Evolutionary conservation across 2,113 vertebrate genomes (phyloP).

Genomic region (Paracanthobrama guichenoti): DNA sequence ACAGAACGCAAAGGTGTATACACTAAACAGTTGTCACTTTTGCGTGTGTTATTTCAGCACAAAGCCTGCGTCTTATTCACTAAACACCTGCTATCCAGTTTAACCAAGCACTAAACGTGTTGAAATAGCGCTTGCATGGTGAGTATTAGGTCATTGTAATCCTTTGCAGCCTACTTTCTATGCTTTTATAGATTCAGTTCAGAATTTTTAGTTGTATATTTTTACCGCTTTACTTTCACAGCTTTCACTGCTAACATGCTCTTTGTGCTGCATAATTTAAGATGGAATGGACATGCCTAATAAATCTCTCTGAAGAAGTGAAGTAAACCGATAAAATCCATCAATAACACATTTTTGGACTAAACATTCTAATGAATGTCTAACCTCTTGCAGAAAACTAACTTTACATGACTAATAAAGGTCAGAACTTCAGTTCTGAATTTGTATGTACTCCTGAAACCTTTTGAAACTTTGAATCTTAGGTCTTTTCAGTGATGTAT

Average conservation of each 20-base stretch:
- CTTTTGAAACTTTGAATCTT: neutral
- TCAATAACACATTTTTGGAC: neutral
- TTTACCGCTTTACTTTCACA: neutral
- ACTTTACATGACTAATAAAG: neutral
- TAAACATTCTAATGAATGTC: neutral
- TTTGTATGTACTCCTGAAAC: neutral
- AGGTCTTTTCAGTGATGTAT: neutral
- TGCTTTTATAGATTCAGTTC: neutral
- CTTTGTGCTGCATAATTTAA: neutral
- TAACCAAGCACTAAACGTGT: conserved; percentile 6
- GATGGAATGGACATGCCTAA: neutral
- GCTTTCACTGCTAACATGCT: neutral
- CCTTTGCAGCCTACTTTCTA: neutral
- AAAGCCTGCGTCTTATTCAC: neutral
- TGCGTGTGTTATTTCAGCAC: neutral
- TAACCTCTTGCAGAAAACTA: neutral
- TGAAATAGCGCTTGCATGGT: neutral
- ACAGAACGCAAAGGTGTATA: neutral
- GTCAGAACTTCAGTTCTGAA: neutral
- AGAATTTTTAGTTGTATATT: neutral
- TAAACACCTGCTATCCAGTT: conserved; percentile 16
- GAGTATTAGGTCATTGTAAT: neutral
- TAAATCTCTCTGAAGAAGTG: neutral
- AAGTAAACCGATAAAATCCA: conserved; percentile 14
- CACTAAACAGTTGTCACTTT: neutral